A percentile compares a stretch with the other conserved stretches of the same genome.
Conservation (phyloP, 2,113 vertebrate species). For the Alethe castanea region DNA sequence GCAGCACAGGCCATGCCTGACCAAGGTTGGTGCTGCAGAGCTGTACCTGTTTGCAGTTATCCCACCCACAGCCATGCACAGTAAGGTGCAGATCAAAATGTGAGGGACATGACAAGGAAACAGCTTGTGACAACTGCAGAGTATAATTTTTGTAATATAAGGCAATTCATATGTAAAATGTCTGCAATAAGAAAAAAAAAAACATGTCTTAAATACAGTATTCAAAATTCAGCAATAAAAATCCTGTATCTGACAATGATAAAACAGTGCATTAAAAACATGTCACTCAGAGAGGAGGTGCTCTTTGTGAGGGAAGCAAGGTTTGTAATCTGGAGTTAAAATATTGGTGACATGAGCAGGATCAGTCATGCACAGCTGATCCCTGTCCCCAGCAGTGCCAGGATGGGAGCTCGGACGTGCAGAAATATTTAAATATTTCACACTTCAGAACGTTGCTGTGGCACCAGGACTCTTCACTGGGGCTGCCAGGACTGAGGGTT, state of each 20-base stretch:
- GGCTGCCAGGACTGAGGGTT: neutral
- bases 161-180: conserved; percentile 78
- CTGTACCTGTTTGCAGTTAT: neutral
- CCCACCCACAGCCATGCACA: neutral
- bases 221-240: conserved; percentile 72
- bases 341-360: conserved; percentile 24
- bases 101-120: conserved; percentile 42
- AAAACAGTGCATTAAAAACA: conserved; percentile 74
- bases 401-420: neutral
- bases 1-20: fast-evolving
- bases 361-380: neutral
- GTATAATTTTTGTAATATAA: conserved; percentile 56
- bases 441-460: neutral
- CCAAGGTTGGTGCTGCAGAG: neutral
- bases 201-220: conserved; percentile 70
- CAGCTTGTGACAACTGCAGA: conserved; percentile 26
- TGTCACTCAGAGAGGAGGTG: conserved; percentile 59
- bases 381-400: conserved; percentile 10
- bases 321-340: conserved; percentile 40
- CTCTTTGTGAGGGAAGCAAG: conserved; percentile 49
- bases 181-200: conserved; percentile 42
- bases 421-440: neutral
- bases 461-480: neutral
- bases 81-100: conserved; percentile 53
- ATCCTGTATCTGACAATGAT: conserved; percentile 59